A percentile compares a stretch with the other conserved stretches of the same genome.
phyloP scores from a whole-genome alignment of 2,113 vertebrate species.

The Oplegnathus fasciatus region DNA sequence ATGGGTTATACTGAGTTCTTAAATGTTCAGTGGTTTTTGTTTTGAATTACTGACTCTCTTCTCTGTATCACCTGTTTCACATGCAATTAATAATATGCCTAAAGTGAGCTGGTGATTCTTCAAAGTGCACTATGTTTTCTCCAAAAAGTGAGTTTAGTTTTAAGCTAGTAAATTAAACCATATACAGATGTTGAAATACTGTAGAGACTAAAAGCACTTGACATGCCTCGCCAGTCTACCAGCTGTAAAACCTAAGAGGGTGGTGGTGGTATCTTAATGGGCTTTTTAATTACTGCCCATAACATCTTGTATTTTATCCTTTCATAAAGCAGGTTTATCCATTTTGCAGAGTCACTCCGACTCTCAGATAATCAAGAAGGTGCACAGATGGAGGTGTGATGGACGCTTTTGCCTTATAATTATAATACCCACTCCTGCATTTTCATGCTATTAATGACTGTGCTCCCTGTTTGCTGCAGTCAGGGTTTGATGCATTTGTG shows the following conservation, averaged over 20 bases:
- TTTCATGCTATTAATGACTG: conserved; percentile 67
- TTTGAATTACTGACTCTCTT: not conserved
- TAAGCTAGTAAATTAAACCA: not conserved
- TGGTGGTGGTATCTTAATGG: conserved; percentile 46
- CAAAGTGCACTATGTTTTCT: not conserved
- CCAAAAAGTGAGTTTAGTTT: conserved; percentile 9
- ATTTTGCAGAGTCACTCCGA: conserved; percentile 46
- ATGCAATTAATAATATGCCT: conserved; percentile 7
- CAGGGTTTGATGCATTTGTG: conserved; percentile 65
- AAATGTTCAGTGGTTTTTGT: no score
- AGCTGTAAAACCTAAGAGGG: conserved; percentile 47
- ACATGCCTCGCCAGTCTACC: conserved; percentile 30
- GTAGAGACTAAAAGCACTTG: conserved; percentile 6
- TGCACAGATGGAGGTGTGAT: conserved; percentile 60
- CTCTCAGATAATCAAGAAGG: conserved; percentile 32
- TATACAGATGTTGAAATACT: not conserved
- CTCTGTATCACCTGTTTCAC: not conserved
- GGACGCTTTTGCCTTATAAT: conserved; percentile 56
- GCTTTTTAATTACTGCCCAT: conserved; percentile 52
- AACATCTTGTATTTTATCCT: conserved; percentile 58
- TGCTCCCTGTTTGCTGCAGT: conserved; percentile 49
- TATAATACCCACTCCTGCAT: conserved; percentile 58
- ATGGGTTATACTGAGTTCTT: not conserved
- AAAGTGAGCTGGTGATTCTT: not conserved
- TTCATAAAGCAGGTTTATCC: conserved; percentile 49